phyloP scores from a whole-genome alignment of 2,888 invertebrate species.

The Heliconius sara region DNA sequence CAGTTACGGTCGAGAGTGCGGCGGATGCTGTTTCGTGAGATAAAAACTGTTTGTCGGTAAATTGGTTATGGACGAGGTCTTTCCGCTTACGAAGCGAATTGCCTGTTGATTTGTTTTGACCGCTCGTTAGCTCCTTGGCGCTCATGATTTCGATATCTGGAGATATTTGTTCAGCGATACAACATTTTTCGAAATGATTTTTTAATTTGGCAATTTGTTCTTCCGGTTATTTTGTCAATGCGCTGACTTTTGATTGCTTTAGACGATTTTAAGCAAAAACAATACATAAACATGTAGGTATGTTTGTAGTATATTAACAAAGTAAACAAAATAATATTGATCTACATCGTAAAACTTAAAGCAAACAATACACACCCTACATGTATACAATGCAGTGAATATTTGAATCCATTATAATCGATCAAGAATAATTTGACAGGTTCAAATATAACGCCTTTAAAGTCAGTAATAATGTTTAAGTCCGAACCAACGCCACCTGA shows the following conservation, averaged over 20 bases:
- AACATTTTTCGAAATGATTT: slow-evolving; percentile 7
- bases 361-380: slow-evolving; percentile 9
- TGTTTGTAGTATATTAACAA: neutral
- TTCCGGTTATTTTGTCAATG: neutral
- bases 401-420: slow-evolving; percentile 31
- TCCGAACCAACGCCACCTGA: slow-evolving; percentile 57
- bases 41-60: slow-evolving; percentile 26
- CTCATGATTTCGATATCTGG: slow-evolving; percentile 40
- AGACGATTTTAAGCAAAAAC: neutral
- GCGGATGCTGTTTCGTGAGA: slow-evolving; percentile 21
- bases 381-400: slow-evolving; percentile 2
- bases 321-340: slow-evolving; percentile 3
- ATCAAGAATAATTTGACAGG: slow-evolving; percentile 40
- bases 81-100: slow-evolving; percentile 58
- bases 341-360: slow-evolving; percentile 2
- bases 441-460: slow-evolving; percentile 54
- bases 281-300: neutral
- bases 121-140: slow-evolving; percentile 64
- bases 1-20: slow-evolving; percentile 41
- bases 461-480: slow-evolving; percentile 61
- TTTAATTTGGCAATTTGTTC: neutral
- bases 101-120: slow-evolving; percentile 66
- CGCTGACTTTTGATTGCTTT: neutral
- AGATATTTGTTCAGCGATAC: slow-evolving; percentile 26
- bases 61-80: slow-evolving; percentile 54